Percentiles rank a stretch among this genome's conserved stretches.
phyloP scores from a whole-genome alignment of 2,113 vertebrate genomes.

The Scopus umbretta region DNA sequence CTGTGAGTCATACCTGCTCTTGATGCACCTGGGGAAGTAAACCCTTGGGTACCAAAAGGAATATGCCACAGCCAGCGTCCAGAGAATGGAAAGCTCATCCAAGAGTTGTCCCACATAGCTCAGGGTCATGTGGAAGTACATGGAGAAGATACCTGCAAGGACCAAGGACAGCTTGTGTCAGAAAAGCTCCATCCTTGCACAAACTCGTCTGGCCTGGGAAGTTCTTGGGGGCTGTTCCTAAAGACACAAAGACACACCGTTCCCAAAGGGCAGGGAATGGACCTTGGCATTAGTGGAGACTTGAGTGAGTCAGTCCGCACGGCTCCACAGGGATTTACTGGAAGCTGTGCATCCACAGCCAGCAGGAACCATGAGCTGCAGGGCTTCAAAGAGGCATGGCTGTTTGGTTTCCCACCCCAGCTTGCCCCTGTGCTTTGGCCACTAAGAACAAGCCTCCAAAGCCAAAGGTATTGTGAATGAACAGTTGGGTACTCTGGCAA shows the following conservation, averaged over 20 bases:
- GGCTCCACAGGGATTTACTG: background rate
- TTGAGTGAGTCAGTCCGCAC: background rate
- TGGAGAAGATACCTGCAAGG: constrained; percentile 83
- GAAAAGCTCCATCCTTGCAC: background rate
- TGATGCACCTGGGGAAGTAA: constrained; percentile 81
- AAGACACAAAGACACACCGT: background rate
- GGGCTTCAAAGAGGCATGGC: background rate
- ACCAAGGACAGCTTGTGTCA: background rate
- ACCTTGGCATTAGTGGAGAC: background rate
- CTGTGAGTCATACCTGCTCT: constrained; percentile 76
- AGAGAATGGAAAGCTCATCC: constrained; percentile 93
- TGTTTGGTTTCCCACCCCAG: background rate
- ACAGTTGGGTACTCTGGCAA: background rate
- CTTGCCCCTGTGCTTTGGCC: background rate
- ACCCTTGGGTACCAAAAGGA: constrained; percentile 84
- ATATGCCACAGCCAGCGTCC: constrained; percentile 83
- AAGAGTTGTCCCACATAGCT: constrained; percentile 93
- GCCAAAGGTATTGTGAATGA: background rate
- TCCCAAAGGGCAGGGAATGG: background rate
- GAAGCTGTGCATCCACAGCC: background rate
- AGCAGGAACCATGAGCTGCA: background rate
- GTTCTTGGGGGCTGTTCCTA: background rate
- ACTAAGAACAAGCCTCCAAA: background rate
- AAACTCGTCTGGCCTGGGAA: background rate
- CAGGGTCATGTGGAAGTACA: constrained; percentile 94